A percentile compares a stretch with the other conserved stretches of the same genome.
phyloP scores from a whole-genome alignment of 2,888 invertebrate genomes.

The Hedychridium roseum region DNA sequence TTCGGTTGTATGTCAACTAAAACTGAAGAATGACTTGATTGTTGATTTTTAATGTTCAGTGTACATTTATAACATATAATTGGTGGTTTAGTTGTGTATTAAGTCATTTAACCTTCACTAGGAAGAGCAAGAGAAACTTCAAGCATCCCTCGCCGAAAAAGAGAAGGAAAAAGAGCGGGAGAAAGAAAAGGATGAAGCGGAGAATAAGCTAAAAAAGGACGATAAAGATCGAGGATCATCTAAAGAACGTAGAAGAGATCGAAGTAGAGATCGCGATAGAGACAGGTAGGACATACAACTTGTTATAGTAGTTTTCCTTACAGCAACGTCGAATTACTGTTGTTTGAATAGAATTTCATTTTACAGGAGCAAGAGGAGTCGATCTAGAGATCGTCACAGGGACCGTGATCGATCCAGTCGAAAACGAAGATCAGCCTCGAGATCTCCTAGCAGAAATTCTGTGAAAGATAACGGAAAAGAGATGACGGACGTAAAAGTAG shows the following conservation, averaged over 20 bases:
- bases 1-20: too few species aligned
- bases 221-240: slow-evolving; percentile 58
- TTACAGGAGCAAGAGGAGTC: slow-evolving; percentile 61
- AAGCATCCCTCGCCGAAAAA: slow-evolving; percentile 66
- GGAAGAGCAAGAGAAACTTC: slow-evolving; percentile 83
- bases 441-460: slow-evolving; percentile 56
- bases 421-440: slow-evolving; percentile 54
- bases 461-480: slow-evolving; percentile 55
- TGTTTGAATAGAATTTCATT: not conserved
- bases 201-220: slow-evolving; percentile 56
- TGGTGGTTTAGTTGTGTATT: too few species aligned
- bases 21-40: too few species aligned
- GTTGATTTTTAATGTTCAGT: too few species aligned
- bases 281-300: slow-evolving; percentile 56
- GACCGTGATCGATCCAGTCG: slow-evolving; percentile 60
- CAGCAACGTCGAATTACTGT: too few species aligned
- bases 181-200: slow-evolving; percentile 58
- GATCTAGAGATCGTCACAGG: slow-evolving; percentile 62
- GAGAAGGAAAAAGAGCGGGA: slow-evolving; percentile 66
- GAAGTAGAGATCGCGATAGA: slow-evolving; percentile 59
- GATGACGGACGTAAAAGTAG: slow-evolving; percentile 49
- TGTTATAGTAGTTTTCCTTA: too few species aligned
- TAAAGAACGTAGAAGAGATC: slow-evolving; percentile 60
- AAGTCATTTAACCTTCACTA: too few species aligned
- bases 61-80: not conserved